These are phyloP conservation scores for Papilio gigon DNA, from an alignment of 2,888 invertebrate species.

Conservation along the genomic window DNA sequence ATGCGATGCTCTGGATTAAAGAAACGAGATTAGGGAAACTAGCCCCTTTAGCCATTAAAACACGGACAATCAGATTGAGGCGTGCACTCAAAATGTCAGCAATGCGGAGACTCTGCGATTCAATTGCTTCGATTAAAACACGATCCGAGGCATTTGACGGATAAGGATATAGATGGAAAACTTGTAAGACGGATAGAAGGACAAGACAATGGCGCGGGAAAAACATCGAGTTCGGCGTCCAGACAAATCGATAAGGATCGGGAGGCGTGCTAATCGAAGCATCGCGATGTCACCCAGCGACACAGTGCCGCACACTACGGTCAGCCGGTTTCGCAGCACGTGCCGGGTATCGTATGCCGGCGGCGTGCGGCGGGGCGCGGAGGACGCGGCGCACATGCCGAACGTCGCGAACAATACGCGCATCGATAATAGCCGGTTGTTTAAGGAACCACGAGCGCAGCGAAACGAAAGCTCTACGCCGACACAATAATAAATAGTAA, in stretches of 20 bases:
- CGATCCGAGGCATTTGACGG: conserved; percentile 63
- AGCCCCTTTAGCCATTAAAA: conserved; percentile 76
- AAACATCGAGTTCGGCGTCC: conserved; percentile 52
- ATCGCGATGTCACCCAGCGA: conserved; percentile 69
- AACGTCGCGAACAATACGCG: conserved; percentile 73
- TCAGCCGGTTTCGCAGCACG: conserved; percentile 65
- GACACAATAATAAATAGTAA: conserved; percentile 66
- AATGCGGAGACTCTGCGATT: conserved; percentile 70
- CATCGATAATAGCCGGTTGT: conserved; percentile 72
- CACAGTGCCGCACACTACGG: conserved; percentile 65
- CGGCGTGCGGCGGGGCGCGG: conserved; percentile 64
- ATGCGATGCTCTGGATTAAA: conserved; percentile 67
- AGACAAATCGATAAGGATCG: conserved; percentile 78
- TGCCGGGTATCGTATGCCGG: conserved; percentile 77
- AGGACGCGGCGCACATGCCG: conserved; percentile 74
- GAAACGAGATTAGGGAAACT: conserved; percentile 68
- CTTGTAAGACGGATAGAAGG: conserved; percentile 60
- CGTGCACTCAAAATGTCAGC: conserved; percentile 72
- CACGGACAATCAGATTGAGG: conserved; percentile 59
- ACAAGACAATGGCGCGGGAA: conserved; percentile 71
- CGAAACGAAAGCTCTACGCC: conserved; percentile 65
- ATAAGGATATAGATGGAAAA: conserved; percentile 63
- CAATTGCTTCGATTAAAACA: conserved; percentile 73
- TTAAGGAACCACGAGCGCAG: conserved; percentile 62
- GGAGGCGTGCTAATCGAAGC: conserved; percentile 65